Percentiles rank a stretch among this genome's conserved stretches.
Evolutionary conservation across 2,888 invertebrate species (phyloP).

Genomic region (Flabesymbios commensalis): DNA sequence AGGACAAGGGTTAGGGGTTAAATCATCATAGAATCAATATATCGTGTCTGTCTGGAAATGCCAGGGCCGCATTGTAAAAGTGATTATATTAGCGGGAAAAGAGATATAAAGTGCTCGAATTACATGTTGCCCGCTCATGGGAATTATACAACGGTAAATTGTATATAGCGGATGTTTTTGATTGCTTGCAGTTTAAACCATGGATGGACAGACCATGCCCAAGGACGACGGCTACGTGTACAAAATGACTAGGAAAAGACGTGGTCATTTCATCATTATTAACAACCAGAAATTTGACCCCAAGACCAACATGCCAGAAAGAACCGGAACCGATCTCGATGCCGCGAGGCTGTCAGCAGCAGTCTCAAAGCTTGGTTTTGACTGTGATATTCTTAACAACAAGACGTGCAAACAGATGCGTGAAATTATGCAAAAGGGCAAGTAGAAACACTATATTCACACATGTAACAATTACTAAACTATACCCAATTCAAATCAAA

Average conservation of each 20-base stretch:
- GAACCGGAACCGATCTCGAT: slow-evolving; percentile 83
- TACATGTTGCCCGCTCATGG: too few species aligned
- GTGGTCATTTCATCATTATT: slow-evolving; percentile 87
- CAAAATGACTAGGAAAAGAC: slow-evolving; percentile 78
- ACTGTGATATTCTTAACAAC: slow-evolving; percentile 72
- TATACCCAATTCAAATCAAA: background rate
- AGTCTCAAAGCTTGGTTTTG: slow-evolving; percentile 67
- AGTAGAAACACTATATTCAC: too few species aligned
- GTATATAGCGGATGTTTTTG: too few species aligned
- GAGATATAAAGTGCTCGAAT: too few species aligned
- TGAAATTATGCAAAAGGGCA: slow-evolving; percentile 29
- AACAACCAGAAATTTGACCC: slow-evolving; percentile 81
- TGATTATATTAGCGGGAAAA: too few species aligned
- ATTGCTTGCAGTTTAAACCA: too few species aligned
- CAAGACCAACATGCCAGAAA: slow-evolving; percentile 45
- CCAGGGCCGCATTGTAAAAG: too few species aligned
- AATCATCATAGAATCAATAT: too few species aligned
- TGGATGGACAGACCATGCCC: too few species aligned
- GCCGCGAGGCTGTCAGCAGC: slow-evolving; percentile 72
- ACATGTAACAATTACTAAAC: background rate
- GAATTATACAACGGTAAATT: too few species aligned
- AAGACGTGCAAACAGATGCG: slow-evolving; percentile 72
- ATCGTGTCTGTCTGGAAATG: too few species aligned
- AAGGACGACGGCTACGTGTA: slow-evolving; percentile 64
- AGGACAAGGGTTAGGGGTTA: too few species aligned